Evolutionary conservation across 2,888 invertebrate genomes (phyloP).

Genomic region (Dryomyza anilis): DNA sequence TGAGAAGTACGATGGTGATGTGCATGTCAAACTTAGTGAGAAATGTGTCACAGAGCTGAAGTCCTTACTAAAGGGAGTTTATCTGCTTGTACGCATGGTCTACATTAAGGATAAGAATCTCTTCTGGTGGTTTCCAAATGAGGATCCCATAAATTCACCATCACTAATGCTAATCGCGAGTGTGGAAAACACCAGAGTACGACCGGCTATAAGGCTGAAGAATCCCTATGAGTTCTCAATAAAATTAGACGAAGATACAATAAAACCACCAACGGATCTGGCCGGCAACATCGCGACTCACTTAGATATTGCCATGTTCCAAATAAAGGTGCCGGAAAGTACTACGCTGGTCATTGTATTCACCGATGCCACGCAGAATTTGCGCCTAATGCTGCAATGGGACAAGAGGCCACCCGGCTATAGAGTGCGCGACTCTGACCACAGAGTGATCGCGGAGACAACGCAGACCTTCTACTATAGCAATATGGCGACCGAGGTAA

Average conservation of each 20-base stretch:
- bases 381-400: conserved; percentile 34
- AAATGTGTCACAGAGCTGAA: conserved; percentile 23
- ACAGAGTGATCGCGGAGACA: neutral
- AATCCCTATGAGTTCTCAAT: conserved; percentile 32
- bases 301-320: conserved; percentile 34
- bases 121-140: conserved; percentile 48
- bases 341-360: conserved; percentile 34
- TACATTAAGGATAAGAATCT: conserved; percentile 34
- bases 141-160: conserved; percentile 33
- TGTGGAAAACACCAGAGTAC: too few species aligned
- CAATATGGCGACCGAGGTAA: neutral
- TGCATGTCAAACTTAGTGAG: neutral
- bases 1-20: neutral
- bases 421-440: conserved; percentile 25
- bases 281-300: neutral
- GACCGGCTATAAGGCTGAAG: neutral
- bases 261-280: neutral
- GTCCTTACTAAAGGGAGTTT: neutral
- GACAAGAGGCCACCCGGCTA: conserved; percentile 35
- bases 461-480: conserved; percentile 11
- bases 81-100: conserved; percentile 27
- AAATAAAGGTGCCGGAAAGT: conserved; percentile 34
- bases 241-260: conserved; percentile 11
- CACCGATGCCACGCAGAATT: too few species aligned
- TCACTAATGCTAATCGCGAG: too few species aligned